Conservation (phyloP, 2,888 invertebrate species). For the Noctua fimbriata region DNA sequence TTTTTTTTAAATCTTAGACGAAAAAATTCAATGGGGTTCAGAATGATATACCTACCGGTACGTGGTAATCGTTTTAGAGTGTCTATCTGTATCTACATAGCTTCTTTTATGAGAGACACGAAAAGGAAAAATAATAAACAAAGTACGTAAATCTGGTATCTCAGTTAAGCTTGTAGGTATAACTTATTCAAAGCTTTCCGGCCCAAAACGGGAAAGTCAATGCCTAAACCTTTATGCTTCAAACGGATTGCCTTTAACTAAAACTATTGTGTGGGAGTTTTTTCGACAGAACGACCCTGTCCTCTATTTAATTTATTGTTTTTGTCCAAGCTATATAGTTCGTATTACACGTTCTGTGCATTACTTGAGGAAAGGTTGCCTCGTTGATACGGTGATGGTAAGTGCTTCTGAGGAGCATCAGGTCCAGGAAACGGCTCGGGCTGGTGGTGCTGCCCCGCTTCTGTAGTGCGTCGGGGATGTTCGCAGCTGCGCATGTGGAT, state of each 20-base stretch:
- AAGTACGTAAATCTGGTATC: slow-evolving; percentile 11
- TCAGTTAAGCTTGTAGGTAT: slow-evolving; percentile 12
- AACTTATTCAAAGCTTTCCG: slow-evolving; percentile 30
- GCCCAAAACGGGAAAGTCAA: slow-evolving; percentile 8
- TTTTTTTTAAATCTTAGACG: no score
- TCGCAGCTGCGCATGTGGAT: no score
- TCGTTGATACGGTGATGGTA: not conserved
- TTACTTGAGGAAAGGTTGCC: not conserved
- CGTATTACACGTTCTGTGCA: not conserved
- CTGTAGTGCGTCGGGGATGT: no score
- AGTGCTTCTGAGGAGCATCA: not conserved
- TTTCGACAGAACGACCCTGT: not conserved
- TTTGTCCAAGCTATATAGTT: not conserved
- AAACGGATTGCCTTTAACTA: slow-evolving; percentile 13
- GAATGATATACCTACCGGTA: no score
- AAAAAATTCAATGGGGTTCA: no score
- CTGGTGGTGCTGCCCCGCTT: no score
- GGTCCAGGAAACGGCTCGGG: not conserved
- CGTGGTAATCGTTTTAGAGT: no score
- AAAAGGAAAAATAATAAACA: not conserved
- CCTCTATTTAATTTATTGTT: not conserved
- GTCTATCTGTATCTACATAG: no score
- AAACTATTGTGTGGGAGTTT: slow-evolving; percentile 6
- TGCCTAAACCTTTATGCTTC: slow-evolving; percentile 7
- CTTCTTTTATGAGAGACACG: not conserved